Conservation (phyloP, 2,797 vertebrate genomes). For the Liasis olivaceus region DNA sequence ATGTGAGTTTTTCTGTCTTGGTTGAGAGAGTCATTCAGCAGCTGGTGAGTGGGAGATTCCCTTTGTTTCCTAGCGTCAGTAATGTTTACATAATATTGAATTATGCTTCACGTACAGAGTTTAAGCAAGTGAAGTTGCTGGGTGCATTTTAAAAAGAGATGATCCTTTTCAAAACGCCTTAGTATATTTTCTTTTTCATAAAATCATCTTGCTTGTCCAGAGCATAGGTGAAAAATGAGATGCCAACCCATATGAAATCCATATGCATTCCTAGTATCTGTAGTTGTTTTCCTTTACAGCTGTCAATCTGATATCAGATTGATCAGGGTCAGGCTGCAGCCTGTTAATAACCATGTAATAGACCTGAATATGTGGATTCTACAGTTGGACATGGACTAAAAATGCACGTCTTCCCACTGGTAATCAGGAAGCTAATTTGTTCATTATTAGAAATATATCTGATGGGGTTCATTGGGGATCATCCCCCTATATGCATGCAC, state of each 20-base stretch:
- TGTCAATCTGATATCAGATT: not conserved
- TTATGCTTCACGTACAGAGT: not conserved
- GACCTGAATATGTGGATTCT: not conserved
- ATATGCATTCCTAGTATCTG: not conserved
- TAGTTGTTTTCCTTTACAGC: not conserved
- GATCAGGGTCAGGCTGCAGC: not conserved
- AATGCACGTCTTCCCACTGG: not conserved
- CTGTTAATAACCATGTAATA: not conserved
- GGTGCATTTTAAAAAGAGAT: not conserved
- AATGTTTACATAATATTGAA: not conserved
- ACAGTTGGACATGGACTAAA: not conserved
- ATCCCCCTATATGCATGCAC: not conserved
- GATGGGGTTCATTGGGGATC: not conserved
- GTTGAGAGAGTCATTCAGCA: constrained; percentile 93
- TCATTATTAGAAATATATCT: not conserved
- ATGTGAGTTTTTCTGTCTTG: constrained; percentile 86
- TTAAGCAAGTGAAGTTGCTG: not conserved
- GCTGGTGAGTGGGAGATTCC: constrained; percentile 82
- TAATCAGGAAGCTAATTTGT: not conserved
- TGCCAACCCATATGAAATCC: not conserved
- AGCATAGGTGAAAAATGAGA: not conserved
- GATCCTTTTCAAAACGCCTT: not conserved
- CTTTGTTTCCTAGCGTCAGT: not conserved
- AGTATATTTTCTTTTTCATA: not conserved
- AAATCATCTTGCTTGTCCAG: not conserved